phyloP scores from a whole-genome alignment of 2,888 invertebrate genomes.

The Proisotoma minuta region DNA sequence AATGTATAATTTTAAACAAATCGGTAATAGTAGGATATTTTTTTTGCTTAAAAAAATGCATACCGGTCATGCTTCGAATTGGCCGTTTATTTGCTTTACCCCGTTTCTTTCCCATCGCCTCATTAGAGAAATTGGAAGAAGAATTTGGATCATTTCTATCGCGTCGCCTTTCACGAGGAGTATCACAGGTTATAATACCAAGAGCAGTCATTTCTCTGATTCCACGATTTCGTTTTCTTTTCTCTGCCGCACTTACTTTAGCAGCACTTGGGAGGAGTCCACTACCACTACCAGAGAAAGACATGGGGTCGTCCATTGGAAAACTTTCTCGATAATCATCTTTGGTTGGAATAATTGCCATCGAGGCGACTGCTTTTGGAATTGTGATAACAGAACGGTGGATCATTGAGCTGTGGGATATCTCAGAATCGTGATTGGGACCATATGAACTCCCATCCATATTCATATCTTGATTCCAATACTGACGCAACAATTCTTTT shows the following conservation, averaged over 20 bases:
- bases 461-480: slow-evolving; percentile 80
- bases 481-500: slow-evolving; percentile 77
- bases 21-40: no score
- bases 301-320: neutral
- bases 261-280: slow-evolving; percentile 2
- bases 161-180: slow-evolving; percentile 36
- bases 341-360: slow-evolving; percentile 78
- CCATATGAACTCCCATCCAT: slow-evolving; percentile 66
- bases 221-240: slow-evolving; percentile 53
- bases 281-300: neutral
- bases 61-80: no score
- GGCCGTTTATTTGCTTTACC: slow-evolving; percentile 40
- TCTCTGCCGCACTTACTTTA: slow-evolving; percentile 37
- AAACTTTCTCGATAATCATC: slow-evolving; percentile 62
- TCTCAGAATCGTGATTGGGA: slow-evolving; percentile 9
- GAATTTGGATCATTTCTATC: slow-evolving; percentile 10
- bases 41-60: no score
- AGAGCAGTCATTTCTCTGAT: slow-evolving; percentile 49
- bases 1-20: no score
- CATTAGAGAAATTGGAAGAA: slow-evolving; percentile 10
- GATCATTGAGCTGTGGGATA: slow-evolving; percentile 51
- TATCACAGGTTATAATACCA: slow-evolving; percentile 41
- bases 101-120: slow-evolving; percentile 53
- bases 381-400: slow-evolving; percentile 69
- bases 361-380: slow-evolving; percentile 83